A percentile compares a stretch with the other conserved stretches of the same genome.
phyloP scores from a whole-genome alignment of 2,888 invertebrate species.

The Agrenia bidenticulata region DNA sequence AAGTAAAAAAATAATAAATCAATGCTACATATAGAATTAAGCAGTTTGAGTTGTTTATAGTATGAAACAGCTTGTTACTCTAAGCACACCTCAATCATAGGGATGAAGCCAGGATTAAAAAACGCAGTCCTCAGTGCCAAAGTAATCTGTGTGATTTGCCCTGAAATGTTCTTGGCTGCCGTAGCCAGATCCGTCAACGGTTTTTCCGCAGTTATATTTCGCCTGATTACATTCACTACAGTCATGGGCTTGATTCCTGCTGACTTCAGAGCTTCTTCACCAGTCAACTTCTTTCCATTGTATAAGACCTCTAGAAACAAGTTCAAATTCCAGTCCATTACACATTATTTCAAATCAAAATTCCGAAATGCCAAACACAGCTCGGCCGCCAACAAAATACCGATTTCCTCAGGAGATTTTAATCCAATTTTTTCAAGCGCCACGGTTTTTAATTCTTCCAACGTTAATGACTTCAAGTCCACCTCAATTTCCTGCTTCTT shows the following conservation, averaged over 20 bases:
- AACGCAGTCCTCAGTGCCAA: slow-evolving; percentile 65
- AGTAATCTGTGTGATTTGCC: slow-evolving; percentile 58
- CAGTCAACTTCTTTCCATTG: slow-evolving; percentile 70
- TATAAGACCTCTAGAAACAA: slow-evolving; percentile 66
- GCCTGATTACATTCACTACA: slow-evolving; percentile 61
- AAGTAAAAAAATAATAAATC: no score
- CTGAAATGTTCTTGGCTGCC: slow-evolving; percentile 56
- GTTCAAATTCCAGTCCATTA: no score
- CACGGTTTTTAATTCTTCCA: neutral
- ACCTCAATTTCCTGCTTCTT: neutral
- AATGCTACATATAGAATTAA: slow-evolving; percentile 4
- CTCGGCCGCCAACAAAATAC: no score
- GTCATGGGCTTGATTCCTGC: slow-evolving; percentile 60
- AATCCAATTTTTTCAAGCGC: no score
- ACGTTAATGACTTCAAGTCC: slow-evolving; percentile 1
- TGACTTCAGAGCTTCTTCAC: slow-evolving; percentile 57
- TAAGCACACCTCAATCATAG: slow-evolving; percentile 68
- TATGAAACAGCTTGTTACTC: no score
- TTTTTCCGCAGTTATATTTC: slow-evolving; percentile 44
- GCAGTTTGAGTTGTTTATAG: neutral
- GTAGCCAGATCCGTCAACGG: slow-evolving; percentile 4
- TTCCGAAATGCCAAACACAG: no score
- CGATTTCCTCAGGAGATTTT: no score
- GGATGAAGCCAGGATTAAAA: slow-evolving; percentile 65
- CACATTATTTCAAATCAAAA: neutral